Conservation (phyloP, 2,113 vertebrate species). For the Chlorodrepanis virens region DNA sequence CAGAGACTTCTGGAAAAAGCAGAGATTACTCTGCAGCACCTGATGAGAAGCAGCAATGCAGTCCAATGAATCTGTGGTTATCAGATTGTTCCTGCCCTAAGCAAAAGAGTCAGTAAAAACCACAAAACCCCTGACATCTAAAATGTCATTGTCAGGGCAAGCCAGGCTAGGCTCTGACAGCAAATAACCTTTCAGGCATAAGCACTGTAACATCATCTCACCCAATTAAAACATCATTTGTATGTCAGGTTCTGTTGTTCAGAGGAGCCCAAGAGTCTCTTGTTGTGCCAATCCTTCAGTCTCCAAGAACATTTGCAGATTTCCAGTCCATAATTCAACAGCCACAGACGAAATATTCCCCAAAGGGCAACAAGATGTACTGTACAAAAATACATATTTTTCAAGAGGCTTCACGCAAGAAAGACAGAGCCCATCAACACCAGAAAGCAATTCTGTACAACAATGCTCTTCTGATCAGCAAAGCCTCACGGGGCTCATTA, state of each 20-base stretch:
- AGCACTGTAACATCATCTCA: not conserved
- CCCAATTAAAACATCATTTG: not conserved
- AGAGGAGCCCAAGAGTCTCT: not conserved
- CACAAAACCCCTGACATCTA: not conserved
- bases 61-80: not conserved
- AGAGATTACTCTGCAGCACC: not conserved
- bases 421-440: not conserved
- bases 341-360: not conserved
- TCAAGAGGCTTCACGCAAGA: not conserved
- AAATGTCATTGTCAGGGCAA: not conserved
- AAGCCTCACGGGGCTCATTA: not conserved
- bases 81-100: not conserved
- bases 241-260: not conserved
- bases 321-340: conserved; percentile 19
- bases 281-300: not conserved
- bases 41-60: not conserved
- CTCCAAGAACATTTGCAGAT: not conserved
- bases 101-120: not conserved
- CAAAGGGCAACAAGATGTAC: not conserved
- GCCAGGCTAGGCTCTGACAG: not conserved
- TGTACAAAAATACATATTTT: not conserved
- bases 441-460: not conserved
- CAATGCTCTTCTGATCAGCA: not conserved
- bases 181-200: not conserved
- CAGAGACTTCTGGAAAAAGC: not conserved